Conservation (phyloP, 2,888 invertebrate genomes). For the Ischnus inquisitorius region DNA sequence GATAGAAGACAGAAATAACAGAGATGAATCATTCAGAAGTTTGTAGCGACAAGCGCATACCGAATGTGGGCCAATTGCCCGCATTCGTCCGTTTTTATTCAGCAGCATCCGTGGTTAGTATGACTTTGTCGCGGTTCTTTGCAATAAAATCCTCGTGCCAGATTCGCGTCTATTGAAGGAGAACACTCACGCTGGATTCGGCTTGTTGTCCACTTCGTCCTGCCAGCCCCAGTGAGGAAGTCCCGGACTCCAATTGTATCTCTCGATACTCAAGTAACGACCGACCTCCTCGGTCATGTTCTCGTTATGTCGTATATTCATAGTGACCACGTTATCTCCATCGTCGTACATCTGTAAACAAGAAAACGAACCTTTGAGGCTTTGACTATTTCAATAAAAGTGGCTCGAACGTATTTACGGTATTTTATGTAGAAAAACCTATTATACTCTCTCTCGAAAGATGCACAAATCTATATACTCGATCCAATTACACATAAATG, state of each 20-base stretch:
- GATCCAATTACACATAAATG: conserved; percentile 26
- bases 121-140: no score
- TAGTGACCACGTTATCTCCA: conserved; percentile 87
- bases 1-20: conserved; percentile 3
- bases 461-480: conserved; percentile 24
- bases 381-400: neutral
- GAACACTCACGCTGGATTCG: conserved; percentile 77
- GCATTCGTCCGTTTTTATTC: neutral
- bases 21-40: conserved; percentile 23
- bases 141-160: conserved; percentile 19
- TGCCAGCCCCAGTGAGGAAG: conserved; percentile 90
- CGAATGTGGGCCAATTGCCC: conserved; percentile 7
- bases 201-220: conserved; percentile 79
- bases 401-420: no score
- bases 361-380: conserved; percentile 16
- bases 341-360: conserved; percentile 88
- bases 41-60: neutral
- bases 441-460: conserved; percentile 5
- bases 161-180: neutral
- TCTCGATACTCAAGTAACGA: conserved; percentile 81
- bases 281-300: conserved; percentile 80
- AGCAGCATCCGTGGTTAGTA: neutral
- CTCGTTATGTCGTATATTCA: conserved; percentile 84
- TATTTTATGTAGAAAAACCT: no score
- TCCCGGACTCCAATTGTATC: conserved; percentile 88